Conservation (phyloP, 2,888 invertebrate species). For the Synanthedon myopaeformis region DNA sequence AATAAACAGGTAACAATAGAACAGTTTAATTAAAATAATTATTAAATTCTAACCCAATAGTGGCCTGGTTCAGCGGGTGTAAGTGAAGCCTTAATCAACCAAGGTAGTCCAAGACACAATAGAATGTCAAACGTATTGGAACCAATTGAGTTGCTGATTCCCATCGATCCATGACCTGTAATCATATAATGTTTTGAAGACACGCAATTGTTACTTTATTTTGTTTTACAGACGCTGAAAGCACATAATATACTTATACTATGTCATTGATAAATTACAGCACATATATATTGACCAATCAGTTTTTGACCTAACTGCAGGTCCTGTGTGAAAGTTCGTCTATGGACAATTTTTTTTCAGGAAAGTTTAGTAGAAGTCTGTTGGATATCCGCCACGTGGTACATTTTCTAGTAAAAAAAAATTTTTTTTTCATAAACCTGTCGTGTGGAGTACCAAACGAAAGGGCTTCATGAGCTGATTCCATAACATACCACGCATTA, state of each 20-base stretch:
- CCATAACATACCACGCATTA: too few relatives aligned
- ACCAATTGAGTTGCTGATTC: conserved; percentile 90
- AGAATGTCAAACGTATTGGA: conserved; percentile 92
- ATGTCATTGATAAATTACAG: neutral
- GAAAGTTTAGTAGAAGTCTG: too few relatives aligned
- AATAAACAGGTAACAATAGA: conserved; percentile 1
- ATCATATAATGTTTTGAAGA: conserved; percentile 1
- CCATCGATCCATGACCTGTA: conserved; percentile 90
- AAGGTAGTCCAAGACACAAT: conserved; percentile 87
- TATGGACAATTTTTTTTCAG: too few relatives aligned
- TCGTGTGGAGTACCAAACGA: too few relatives aligned
- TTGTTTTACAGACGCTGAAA: neutral
- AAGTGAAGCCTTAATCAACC: conserved; percentile 89
- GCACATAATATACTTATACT: neutral
- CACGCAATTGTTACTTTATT: neutral
- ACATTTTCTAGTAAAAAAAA: too few relatives aligned
- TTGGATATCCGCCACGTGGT: too few relatives aligned
- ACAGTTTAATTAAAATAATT: conserved; percentile 2
- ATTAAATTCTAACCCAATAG: conserved; percentile 73
- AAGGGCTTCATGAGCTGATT: too few relatives aligned
- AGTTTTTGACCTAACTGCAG: too few relatives aligned
- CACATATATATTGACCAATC: neutral
- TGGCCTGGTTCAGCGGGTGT: conserved; percentile 83
- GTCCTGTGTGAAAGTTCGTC: too few relatives aligned
- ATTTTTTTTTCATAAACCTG: too few relatives aligned